Evolutionary conservation across 2,888 invertebrate genomes (phyloP).

Genomic region (Petrophora chlorosata): DNA sequence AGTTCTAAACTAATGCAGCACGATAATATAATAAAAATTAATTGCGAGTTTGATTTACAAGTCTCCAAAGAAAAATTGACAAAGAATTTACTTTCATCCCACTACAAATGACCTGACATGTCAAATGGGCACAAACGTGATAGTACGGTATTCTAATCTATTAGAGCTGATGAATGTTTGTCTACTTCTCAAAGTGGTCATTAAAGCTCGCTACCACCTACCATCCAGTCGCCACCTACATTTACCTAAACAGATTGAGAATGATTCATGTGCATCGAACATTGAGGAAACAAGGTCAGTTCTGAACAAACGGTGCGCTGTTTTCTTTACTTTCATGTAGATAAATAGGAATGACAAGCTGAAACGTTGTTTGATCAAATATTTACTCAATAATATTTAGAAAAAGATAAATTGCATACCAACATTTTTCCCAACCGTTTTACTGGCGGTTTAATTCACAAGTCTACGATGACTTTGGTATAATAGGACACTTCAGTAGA

Average conservation of each 20-base stretch:
- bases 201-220: constrained; percentile 12
- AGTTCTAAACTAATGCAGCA: not conserved
- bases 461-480: no score
- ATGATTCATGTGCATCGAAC: constrained; percentile 13
- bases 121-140: not conserved
- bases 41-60: no score
- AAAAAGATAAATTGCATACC: no score
- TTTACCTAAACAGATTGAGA: constrained; percentile 14
- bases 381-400: no score
- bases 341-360: constrained; percentile 18
- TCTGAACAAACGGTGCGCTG: constrained; percentile 8
- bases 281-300: constrained; percentile 13
- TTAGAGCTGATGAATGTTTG: constrained; percentile 20
- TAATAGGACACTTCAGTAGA: no score
- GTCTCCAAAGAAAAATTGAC: not conserved
- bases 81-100: not conserved
- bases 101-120: not conserved
- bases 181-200: constrained; percentile 14
- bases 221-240: constrained; percentile 6
- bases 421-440: no score
- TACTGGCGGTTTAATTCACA: no score
- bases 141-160: not conserved
- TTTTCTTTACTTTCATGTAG: constrained; percentile 17
- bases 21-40: no score
- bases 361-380: constrained; percentile 21